A percentile compares a stretch with the other conserved stretches of the same genome.
Evolutionary conservation across 1,140 invertebrate genomes (phyloP).

Genomic region (Drosophila virilis): DNA sequence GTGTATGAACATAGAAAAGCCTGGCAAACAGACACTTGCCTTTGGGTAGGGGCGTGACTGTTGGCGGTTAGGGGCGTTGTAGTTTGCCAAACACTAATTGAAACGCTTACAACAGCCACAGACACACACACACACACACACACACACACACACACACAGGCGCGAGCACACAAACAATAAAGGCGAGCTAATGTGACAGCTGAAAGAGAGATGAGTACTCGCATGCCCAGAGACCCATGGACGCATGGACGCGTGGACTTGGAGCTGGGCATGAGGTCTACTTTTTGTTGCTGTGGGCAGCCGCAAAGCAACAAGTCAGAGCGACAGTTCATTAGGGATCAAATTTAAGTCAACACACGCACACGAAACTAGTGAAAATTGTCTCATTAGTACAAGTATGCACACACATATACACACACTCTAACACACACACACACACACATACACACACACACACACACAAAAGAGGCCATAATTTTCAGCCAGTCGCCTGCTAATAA

Average conservation of each 20-base stretch:
- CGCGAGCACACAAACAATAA: background rate
- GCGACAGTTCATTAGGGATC: slow-evolving; percentile 72
- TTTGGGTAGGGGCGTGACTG: slow-evolving; percentile 17
- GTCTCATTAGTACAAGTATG: slow-evolving; percentile 67
- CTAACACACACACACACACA: background rate
- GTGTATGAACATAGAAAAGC: background rate
- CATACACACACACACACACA: slow-evolving; percentile 4
- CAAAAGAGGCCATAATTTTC: slow-evolving; percentile 45
- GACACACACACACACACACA: slow-evolving; percentile 5
- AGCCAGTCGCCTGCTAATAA: slow-evolving; percentile 44
- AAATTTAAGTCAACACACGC: slow-evolving; percentile 58
- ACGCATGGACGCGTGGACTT: slow-evolving; percentile 2
- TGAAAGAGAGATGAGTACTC: slow-evolving; percentile 23
- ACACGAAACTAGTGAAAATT: slow-evolving; percentile 63
- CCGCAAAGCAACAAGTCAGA: slow-evolving; percentile 59
- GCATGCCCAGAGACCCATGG: background rate
- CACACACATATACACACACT: slow-evolving; percentile 23
- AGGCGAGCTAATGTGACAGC: slow-evolving; percentile 43
- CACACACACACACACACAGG: slow-evolving; percentile 2
- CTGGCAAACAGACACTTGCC: background rate
- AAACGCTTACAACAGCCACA: slow-evolving; percentile 57
- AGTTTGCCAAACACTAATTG: slow-evolving; percentile 64
- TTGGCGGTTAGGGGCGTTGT: slow-evolving; percentile 22
- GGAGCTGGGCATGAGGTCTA: background rate
- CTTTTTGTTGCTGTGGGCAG: slow-evolving; percentile 22